Conservation (phyloP, 2,113 vertebrate genomes). For the Pseudolaguvia tuberculata region DNA sequence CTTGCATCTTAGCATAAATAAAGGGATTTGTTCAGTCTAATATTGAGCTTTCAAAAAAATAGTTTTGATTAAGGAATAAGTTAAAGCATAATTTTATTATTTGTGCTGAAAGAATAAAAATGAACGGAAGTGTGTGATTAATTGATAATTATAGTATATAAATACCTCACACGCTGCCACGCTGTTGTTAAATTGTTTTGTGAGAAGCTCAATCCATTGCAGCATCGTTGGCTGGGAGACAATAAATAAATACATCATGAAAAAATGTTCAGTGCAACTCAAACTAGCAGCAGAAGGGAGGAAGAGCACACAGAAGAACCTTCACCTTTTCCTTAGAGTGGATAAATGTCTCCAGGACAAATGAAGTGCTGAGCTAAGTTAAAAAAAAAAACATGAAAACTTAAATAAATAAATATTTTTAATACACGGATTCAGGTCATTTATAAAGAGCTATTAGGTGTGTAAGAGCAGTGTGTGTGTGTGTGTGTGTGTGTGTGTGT, state of each 20-base stretch:
- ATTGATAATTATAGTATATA: not conserved
- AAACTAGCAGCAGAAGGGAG: not conserved
- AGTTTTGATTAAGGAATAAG: not conserved
- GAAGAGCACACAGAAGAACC: not conserved
- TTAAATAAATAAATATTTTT: not conserved
- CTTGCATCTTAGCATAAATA: too few species aligned
- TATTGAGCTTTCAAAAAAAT: not conserved
- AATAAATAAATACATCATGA: not conserved
- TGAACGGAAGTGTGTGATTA: not conserved
- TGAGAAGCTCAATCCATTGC: constrained; percentile 98
- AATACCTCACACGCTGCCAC: constrained; percentile 95
- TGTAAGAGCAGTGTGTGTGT: not conserved
- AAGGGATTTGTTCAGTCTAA: not conserved
- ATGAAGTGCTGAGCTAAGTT: constrained; percentile 93
- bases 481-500: not conserved
- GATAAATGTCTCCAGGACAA: constrained; percentile 97
- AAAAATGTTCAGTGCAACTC: not conserved
- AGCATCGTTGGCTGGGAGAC: constrained; percentile 90
- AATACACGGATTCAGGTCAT: not conserved
- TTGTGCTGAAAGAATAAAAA: not conserved
- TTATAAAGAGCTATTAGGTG: not conserved
- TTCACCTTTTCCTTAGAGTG: constrained; percentile 98
- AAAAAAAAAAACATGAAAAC: not conserved
- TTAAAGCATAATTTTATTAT: not conserved
- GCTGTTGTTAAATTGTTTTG: constrained; percentile 99